Percentiles rank a stretch among this genome's conserved stretches.
Evolutionary conservation across 53 echinoderm and acorn worm genomes (phyloP).

Genomic region (Actinopyga echinites): DNA sequence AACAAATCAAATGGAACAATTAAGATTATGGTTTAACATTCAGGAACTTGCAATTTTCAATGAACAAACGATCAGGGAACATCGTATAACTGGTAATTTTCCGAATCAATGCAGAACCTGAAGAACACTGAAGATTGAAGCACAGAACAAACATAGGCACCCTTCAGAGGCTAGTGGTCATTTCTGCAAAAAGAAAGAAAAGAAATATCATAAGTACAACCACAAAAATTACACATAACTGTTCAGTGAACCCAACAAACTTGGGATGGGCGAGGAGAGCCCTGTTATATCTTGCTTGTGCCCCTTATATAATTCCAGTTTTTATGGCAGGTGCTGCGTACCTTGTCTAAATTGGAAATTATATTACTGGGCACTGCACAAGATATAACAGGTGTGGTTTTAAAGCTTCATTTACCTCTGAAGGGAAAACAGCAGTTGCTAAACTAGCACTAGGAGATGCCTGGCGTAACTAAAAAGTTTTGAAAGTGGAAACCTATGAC

Average conservation of each 20-base stretch:
- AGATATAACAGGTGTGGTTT: conserved; percentile 35
- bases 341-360: conserved; percentile 8
- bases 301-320: conserved; percentile 14
- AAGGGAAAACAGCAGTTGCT: background rate
- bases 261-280: background rate
- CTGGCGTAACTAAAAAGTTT: background rate
- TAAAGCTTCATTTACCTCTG: background rate
- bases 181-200: background rate
- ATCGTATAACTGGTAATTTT: no score
- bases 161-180: background rate
- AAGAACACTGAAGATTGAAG: no score
- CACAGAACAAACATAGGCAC: no score
- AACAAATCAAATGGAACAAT: no score
- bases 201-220: background rate
- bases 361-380: conserved; percentile 12
- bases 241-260: background rate
- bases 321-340: conserved; percentile 24
- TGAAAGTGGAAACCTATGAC: conserved; percentile 26
- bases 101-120: no score
- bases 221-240: background rate
- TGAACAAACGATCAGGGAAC: no score
- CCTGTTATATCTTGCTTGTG: background rate
- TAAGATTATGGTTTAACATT: no score
- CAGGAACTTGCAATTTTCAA: no score
- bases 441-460: background rate